Conservation (phyloP, 2,888 invertebrate species). For the Gymnoscelis rufifasciata region DNA sequence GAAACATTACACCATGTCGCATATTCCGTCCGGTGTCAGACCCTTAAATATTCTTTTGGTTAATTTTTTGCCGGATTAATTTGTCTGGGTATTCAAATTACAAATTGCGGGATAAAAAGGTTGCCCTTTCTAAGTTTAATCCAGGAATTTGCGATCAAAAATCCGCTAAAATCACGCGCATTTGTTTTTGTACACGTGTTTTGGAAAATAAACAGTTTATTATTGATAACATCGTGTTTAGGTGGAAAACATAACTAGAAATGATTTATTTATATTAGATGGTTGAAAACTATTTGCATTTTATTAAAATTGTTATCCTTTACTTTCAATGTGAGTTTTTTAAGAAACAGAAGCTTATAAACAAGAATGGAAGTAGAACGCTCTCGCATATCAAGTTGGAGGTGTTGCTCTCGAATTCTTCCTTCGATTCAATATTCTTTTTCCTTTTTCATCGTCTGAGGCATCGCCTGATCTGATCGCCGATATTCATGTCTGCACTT, state of each 20-base stretch:
- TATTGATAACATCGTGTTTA: too few relatives aligned
- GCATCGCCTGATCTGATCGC: conserved; percentile 35
- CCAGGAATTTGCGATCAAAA: conserved; percentile 11
- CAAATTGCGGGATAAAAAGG: conserved; percentile 65
- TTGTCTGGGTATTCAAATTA: conserved; percentile 76
- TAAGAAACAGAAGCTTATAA: conserved; percentile 1
- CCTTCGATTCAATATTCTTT: conserved; percentile 66
- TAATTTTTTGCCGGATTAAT: conserved; percentile 71
- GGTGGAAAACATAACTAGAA: too few relatives aligned
- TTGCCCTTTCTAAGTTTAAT: conserved; percentile 52
- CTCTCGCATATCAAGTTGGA: conserved; percentile 42
- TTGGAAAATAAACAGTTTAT: too few relatives aligned
- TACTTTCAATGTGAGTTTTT: too few relatives aligned
- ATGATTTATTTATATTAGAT: too few relatives aligned
- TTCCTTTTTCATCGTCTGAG: conserved; percentile 57
- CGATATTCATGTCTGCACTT: conserved; percentile 41
- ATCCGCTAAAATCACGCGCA: neutral
- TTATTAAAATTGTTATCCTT: too few relatives aligned
- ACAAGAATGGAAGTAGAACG: conserved; percentile 7
- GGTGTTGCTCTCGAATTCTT: conserved; percentile 58
- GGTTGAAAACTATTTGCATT: too few relatives aligned
- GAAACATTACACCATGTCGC: conserved; percentile 55
- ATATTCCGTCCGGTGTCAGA: conserved; percentile 59
- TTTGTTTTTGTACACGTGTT: neutral
- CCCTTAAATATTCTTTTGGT: conserved; percentile 59